Evolutionary conservation across 2,888 invertebrate species (phyloP).

Genomic region (Cryptocheilus praepositus): DNA sequence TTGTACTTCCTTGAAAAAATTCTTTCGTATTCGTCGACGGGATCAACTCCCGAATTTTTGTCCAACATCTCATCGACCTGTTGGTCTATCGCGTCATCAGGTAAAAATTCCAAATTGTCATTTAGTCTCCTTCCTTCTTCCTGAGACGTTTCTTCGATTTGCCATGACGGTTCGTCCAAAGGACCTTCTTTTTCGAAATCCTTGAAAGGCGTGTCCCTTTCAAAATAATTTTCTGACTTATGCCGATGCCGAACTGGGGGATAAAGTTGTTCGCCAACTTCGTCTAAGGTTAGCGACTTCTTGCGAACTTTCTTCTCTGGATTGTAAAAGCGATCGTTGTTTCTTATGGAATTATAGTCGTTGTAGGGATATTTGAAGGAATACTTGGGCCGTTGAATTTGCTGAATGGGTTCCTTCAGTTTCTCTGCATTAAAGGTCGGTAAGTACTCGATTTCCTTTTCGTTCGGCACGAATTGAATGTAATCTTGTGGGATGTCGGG

Average conservation of each 20-base stretch:
- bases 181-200: slow-evolving; percentile 20
- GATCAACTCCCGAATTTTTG: slow-evolving; percentile 10
- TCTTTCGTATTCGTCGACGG: slow-evolving; percentile 53
- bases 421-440: slow-evolving; percentile 17
- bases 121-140: slow-evolving; percentile 2
- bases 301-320: slow-evolving; percentile 15
- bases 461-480: slow-evolving; percentile 2
- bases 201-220: slow-evolving; percentile 29
- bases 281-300: slow-evolving; percentile 13
- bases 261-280: slow-evolving; percentile 32
- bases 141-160: background rate
- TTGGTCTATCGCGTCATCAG: slow-evolving; percentile 17
- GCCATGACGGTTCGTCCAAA: background rate
- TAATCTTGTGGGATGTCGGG: slow-evolving; percentile 67
- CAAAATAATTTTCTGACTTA: slow-evolving; percentile 18
- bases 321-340: slow-evolving; percentile 19
- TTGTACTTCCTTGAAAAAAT: slow-evolving; percentile 60
- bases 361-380: slow-evolving; percentile 20
- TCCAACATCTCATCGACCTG: slow-evolving; percentile 22
- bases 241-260: slow-evolving; percentile 36
- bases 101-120: slow-evolving; percentile 36
- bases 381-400: slow-evolving; percentile 27
- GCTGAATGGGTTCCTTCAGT: slow-evolving; percentile 12
- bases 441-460: slow-evolving; percentile 13
- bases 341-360: slow-evolving; percentile 22